These are phyloP conservation scores for Emesis castigata DNA, from an alignment of 2,888 invertebrate species.

Conservation along the genomic window DNA sequence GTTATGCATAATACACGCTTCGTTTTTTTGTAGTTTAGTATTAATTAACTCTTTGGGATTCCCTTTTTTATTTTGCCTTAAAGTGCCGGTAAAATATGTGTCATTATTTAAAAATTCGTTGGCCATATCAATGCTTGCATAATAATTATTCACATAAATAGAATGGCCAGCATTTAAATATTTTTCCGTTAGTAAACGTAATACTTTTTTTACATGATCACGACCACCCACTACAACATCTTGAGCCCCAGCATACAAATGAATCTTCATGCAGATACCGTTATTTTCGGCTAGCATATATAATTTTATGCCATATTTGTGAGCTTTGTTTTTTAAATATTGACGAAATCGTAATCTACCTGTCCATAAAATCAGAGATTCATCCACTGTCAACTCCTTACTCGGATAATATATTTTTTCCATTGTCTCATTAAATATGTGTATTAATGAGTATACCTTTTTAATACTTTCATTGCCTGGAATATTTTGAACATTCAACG, in stretches of 20 bases:
- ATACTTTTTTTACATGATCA: conserved; percentile 25
- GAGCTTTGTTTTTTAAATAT: no score
- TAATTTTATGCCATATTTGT: no score
- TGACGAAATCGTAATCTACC: conserved; percentile 4
- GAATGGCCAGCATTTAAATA: conserved; percentile 45
- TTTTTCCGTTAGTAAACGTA: conserved; percentile 32
- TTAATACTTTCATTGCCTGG: conserved; percentile 31
- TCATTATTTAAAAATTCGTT: conserved; percentile 37
- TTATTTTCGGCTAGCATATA: no score
- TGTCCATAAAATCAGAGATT: conserved; percentile 17
- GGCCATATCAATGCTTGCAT: conserved; percentile 48
- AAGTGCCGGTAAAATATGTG: no score
- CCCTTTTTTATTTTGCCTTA: conserved; percentile 47
- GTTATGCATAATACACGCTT: conserved; percentile 38
- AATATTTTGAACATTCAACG: conserved; percentile 30
- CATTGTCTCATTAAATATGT: conserved; percentile 16
- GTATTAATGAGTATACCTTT: conserved; percentile 23
- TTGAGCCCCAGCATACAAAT: conserved; percentile 27
- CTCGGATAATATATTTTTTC: conserved; percentile 20
- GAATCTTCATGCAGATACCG: conserved; percentile 19
- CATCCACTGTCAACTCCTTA: conserved; percentile 20
- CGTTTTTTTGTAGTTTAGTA: conserved; percentile 28
- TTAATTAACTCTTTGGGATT: conserved; percentile 27
- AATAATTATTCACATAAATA: conserved; percentile 48
- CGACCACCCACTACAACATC: conserved; percentile 25